A percentile compares a stretch with the other conserved stretches of the same genome.
Conservation (phyloP, 2,888 invertebrate species). For the Rotaria sp. region DNA sequence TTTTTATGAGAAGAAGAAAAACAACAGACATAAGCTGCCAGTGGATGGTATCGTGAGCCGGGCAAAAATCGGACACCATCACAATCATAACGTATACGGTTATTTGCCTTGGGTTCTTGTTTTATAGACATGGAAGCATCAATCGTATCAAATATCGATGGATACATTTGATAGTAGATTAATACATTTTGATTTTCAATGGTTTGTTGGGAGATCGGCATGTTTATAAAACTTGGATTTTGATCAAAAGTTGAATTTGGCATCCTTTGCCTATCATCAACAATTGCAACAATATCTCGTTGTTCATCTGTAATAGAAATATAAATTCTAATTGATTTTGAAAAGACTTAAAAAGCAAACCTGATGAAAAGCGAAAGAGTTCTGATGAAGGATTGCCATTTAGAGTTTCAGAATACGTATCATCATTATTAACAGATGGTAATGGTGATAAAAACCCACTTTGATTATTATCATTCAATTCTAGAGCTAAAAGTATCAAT, state of each 20-base stretch:
- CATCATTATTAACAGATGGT: not conserved
- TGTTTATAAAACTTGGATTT: too few relatives aligned
- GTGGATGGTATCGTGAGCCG: not conserved
- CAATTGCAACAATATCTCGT: not conserved
- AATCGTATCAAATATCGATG: not conserved
- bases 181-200: not conserved
- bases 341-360: not conserved
- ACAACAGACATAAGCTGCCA: not conserved
- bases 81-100: not conserved
- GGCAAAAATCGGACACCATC: not conserved
- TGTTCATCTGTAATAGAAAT: not conserved
- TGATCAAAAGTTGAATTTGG: too few relatives aligned
- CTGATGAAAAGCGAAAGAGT: not conserved
- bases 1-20: not conserved
- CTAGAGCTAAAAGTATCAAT: too few relatives aligned
- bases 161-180: not conserved
- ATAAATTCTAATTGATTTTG: not conserved
- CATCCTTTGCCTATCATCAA: not conserved
- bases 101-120: not conserved
- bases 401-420: not conserved
- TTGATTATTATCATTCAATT: too few relatives aligned
- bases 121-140: not conserved
- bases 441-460: too few relatives aligned
- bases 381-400: not conserved
- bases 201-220: not conserved